Base-by-base conservation (phyloP, 2,888 invertebrate genomes). In the Zygothrica quintamaculata region DNA sequence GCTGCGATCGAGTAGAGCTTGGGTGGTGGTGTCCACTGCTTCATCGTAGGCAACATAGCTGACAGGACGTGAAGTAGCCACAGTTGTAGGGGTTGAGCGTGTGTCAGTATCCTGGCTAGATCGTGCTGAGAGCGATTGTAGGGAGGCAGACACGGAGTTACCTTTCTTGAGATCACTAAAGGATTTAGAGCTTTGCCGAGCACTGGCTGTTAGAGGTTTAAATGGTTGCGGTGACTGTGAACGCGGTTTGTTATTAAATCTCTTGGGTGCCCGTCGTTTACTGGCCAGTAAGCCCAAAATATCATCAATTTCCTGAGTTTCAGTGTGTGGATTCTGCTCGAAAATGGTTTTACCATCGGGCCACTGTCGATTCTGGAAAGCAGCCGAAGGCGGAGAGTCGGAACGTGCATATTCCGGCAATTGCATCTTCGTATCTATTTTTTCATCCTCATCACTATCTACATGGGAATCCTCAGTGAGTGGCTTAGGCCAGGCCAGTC, bases 1-100 rank as follows among this genome's bases (percentile, higher is more conserved):
- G 58, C 91, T 89, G 8, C 90, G 89, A 62, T 91, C 90, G 12
- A 91, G 76, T 18, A 91, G 64, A 15, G 88, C 82, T 26, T 87
- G 80, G 0, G 90, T 91, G 37, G 73, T 88, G 39, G 84, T 77
- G 46, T 91, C 90, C 16, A 84, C 82, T 1, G 74, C 39, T 0
- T 77, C 82, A 9, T 52, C 65, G 44, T 61, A 64, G 50, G 39
- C 62, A 22, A 39, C 15, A 18, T 60, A 48, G 58, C 64, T 62
- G 34, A 73, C 16, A 25, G 81, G 65, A 33, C 84, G 76, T 44
- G 70, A 12, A 25, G 76, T 59, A 0, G 74, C 70, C 29, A 74
- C 69, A 2, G 77, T 77, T 33, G 74, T 75, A 7, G 75, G 39
- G 3, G 72, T 74, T 5, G 69, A 69, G 8, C 60, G 58, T 5